Conservation (phyloP, 2,888 invertebrate genomes). For the Brachypterus glaber region DNA sequence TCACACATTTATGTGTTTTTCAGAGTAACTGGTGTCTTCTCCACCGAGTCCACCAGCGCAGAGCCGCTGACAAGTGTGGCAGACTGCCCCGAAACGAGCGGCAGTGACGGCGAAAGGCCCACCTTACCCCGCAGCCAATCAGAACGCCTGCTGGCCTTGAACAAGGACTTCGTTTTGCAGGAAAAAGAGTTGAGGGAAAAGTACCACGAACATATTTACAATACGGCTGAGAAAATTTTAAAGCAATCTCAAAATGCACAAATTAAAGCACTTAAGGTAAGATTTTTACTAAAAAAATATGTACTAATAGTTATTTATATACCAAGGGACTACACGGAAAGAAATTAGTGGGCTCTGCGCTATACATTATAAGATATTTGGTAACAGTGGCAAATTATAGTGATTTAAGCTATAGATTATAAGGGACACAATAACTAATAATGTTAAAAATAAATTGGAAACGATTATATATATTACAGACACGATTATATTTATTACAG, state of each 20-base stretch:
- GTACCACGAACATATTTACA: conserved; percentile 71
- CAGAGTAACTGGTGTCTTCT: conserved; percentile 38
- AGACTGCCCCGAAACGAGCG: conserved; percentile 39
- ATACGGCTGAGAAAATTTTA: conserved; percentile 71
- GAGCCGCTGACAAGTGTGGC: conserved; percentile 38
- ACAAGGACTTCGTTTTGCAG: conserved; percentile 57
- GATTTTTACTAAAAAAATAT: too few species aligned
- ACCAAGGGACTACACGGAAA: too few species aligned
- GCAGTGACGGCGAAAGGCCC: conserved; percentile 41
- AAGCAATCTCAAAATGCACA: conserved; percentile 69
- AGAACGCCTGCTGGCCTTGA: conserved; percentile 52
- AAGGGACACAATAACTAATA: too few species aligned
- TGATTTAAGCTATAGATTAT: too few species aligned
- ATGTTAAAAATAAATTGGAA: too few species aligned
- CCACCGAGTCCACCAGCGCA: conserved; percentile 39
- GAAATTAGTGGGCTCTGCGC: too few species aligned
- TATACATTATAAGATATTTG: too few species aligned
- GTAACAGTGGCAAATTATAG: too few species aligned
- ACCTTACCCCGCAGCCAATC: conserved; percentile 53
- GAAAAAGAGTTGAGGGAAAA: conserved; percentile 72
- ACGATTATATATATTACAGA: too few species aligned
- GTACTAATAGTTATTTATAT: too few species aligned
- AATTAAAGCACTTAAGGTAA: conserved; percentile 62
- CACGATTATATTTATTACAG: too few species aligned
- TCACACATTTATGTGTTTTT: too few species aligned